Base-by-base conservation (phyloP, 2,888 invertebrate genomes). In the Heliconius aoede region DNA sequence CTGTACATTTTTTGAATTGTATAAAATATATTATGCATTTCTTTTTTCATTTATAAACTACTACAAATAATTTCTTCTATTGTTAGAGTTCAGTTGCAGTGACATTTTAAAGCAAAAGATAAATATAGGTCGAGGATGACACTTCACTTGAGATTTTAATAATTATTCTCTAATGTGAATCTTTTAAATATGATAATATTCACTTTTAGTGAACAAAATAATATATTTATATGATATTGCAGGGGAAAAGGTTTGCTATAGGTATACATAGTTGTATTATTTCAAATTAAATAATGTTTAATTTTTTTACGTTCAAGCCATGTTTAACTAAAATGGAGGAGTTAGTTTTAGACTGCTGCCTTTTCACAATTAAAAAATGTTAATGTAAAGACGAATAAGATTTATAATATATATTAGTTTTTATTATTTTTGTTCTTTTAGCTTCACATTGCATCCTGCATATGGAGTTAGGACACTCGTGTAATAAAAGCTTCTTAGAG, bases 71-170 rank as follows among this genome's bases (percentile, higher is more conserved):
- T 30, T 30, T 69, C 18, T 68, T 51, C 51, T 30, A 30, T 51
- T 51, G 68, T 51, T 51, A 69, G n/a, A n/a, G 13, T 51, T 69
- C 11, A 51, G 28, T n/a, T 68, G 51, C 51, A 30, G 51, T 5
- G 30, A 69, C 51, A 13, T 68, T 51, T 69, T 30, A 69, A n/a
- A 13, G 4, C n/a, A 30, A 68, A 68, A 51, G 68, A 30, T 69
- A 69, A 51, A 69, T 69, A 51, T 69, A 28, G 68, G 68, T 69
- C 68, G 68, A 69, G 51, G 30, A 69, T 69, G 68, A 69, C 68
- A 69, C 9, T 69, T 68, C n/a, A 68, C 51, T 68, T 51, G 30
- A 69, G 68, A 68, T 51, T n/a, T 51, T 68, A 68, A 46, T 26
- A 69, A n/a, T 51, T 30, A 28, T 28, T 68, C 28, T 68, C 28